Conservation (phyloP, 1,140 invertebrate genomes). For the Drosophila funebris region DNA sequence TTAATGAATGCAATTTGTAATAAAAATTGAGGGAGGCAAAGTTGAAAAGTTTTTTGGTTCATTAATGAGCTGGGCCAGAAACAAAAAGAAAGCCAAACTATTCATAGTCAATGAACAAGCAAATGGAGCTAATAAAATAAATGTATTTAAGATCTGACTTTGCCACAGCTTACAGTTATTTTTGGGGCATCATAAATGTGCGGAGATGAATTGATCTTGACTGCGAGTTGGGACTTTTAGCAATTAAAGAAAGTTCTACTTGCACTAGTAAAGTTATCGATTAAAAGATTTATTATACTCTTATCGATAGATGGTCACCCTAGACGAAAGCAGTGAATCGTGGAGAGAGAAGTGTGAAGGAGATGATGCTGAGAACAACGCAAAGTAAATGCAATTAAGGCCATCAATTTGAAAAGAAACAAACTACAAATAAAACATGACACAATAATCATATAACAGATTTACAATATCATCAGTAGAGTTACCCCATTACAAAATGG, state of each 20-base stretch:
- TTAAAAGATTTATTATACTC: not conserved
- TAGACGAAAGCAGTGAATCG: too few relatives aligned
- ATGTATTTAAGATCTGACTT: not conserved
- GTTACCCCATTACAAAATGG: too few relatives aligned
- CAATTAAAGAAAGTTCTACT: not conserved
- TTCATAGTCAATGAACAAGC: conserved; percentile 6
- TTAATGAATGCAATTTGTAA: conserved; percentile 39
- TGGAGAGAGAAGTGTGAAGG: too few relatives aligned
- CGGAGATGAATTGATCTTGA: not conserved
- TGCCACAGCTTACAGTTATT: conserved; percentile 1
- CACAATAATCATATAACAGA: too few relatives aligned
- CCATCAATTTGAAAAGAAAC: too few relatives aligned
- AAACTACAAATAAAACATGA: too few relatives aligned
- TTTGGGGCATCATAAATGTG: not conserved
- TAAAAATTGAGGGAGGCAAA: conserved; percentile 13
- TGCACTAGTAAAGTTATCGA: not conserved
- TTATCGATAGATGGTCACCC: not conserved
- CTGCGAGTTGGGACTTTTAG: not conserved
- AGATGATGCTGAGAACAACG: too few relatives aligned
- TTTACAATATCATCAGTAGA: too few relatives aligned
- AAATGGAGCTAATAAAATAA: conserved; percentile 18
- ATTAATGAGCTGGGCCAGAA: conserved; percentile 31
- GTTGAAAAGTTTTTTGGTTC: conserved; percentile 34
- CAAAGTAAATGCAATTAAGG: too few relatives aligned
- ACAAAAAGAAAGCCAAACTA: conserved; percentile 15